Base-by-base conservation (phyloP, 37 sponge, comb jelly and placozoan species). In the Halichondria panicea region DNA sequence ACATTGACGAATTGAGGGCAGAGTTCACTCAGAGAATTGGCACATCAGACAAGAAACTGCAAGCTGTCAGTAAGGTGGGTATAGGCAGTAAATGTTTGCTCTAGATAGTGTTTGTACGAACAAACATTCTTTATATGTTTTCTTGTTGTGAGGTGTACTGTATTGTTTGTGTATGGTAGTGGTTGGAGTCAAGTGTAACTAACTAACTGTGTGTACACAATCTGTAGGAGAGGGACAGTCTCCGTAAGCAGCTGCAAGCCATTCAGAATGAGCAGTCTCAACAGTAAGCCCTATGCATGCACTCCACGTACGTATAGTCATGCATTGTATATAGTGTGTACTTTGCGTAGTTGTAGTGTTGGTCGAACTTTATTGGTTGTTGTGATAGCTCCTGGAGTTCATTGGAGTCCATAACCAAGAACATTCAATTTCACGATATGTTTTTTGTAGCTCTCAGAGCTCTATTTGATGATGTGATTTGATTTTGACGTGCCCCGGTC, bases 181-280 rank as follows among this genome's bases (percentile, higher is more conserved):
- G n/a, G 27, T 3, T 9, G 24, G 27, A 30, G 37, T 9, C 31
- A 3, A 8, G n/a, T 38, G 19, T n/a, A 68, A 4, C 1, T 33
- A 21, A 6, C 33, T 15, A 27, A 37, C 22, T 8, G 25, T 56
- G 1, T 56, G 59, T 74, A 5, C 7, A 2, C 18, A 48, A 48
- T 57, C 61, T 37, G 21, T 42, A 93, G 94, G 90, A 93, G 59
- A 80, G 84, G 64, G 87, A 93, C 36, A 84, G 81, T 66, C 66
- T 93, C 41, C 84, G 73, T 73, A 81, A 89, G 42, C 79, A 89
- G 42, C 59, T 89, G n/a, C 74, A 77, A 67, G 83, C 55, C 18
- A 31, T 77, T 37, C 63, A 76, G 36, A 40, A 69, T 38, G 86
- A 84, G 21, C 77, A 82, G 65, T 55, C 53, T 39, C 80, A 73